These are phyloP conservation scores for Tinamus major DNA, from an alignment of 2,797 vertebrate species.

Conservation along the genomic window DNA sequence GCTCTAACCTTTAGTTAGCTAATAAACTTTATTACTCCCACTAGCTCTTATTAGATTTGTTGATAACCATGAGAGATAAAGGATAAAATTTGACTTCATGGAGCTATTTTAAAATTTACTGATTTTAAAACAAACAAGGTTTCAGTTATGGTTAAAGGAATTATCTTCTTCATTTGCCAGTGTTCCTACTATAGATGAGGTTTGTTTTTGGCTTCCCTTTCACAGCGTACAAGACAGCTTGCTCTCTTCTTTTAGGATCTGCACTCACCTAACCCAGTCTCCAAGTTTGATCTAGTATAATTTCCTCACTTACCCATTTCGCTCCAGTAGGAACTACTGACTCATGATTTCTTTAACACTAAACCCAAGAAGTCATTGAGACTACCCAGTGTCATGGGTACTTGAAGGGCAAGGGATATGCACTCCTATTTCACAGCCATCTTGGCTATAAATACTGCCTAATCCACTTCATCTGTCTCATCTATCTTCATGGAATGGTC, in stretches of 20 bases:
- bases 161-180: neutral
- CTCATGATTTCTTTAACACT: fast-evolving
- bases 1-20: neutral
- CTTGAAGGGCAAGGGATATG: neutral
- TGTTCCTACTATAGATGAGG: fast-evolving
- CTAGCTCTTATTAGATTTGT: neutral
- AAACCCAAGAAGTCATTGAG: fast-evolving
- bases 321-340: neutral
- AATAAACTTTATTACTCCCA: neutral
- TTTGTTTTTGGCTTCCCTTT: neutral
- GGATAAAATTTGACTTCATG: neutral
- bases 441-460: neutral
- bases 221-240: neutral
- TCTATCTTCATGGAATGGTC: neutral
- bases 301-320: fast-evolving
- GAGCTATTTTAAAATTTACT: neutral
- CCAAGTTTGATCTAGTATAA: neutral
- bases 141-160: neutral
- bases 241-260: neutral
- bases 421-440: fast-evolving
- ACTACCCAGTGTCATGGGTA: neutral
- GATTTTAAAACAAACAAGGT: neutral
- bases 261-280: neutral
- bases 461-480: neutral
- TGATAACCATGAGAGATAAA: neutral